Percentiles rank a stretch among this genome's conserved stretches.
phyloP scores from a whole-genome alignment of 1,140 invertebrate genomes.

The Euwallacea fornicatus region DNA sequence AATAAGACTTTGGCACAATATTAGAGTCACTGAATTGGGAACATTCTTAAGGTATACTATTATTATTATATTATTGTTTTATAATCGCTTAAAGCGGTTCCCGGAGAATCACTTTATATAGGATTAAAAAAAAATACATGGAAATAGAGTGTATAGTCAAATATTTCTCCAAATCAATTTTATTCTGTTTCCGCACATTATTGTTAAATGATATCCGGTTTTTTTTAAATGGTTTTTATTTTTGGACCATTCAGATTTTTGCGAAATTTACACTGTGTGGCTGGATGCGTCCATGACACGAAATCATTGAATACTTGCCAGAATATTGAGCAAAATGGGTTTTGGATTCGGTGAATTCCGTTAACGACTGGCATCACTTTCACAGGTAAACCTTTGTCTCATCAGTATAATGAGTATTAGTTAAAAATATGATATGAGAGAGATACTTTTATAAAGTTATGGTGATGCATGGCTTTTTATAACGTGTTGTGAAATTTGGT shows the following conservation, averaged over 20 bases:
- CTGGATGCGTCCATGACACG: not conserved
- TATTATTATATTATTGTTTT: not conserved
- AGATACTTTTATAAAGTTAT: not conserved
- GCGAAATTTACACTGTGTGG: not conserved
- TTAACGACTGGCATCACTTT: not conserved
- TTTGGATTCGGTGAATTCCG: constrained; percentile 7
- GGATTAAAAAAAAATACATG: not conserved
- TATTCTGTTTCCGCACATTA: constrained; percentile 13
- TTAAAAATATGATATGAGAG: not conserved
- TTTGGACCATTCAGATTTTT: constrained; percentile 15
- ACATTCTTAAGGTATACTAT: no score
- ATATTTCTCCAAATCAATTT: no score
- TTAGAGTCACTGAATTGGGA: no score
- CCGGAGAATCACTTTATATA: not conserved
- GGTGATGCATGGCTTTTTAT: not conserved
- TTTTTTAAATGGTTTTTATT: constrained; percentile 15
- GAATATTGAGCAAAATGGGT: constrained; percentile 1
- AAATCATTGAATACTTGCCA: constrained; percentile 22
- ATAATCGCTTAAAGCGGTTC: not conserved
- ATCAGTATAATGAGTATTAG: no score
- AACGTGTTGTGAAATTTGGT: not conserved
- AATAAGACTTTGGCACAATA: no score
- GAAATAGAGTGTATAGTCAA: no score
- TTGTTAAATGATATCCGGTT: constrained; percentile 9
- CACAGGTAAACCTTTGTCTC: constrained; percentile 1